A percentile compares a stretch with the other conserved stretches of the same genome.
Evolutionary conservation across 2,113 vertebrate genomes (phyloP).

Genomic region (Oncorhynchus clarkii): DNA sequence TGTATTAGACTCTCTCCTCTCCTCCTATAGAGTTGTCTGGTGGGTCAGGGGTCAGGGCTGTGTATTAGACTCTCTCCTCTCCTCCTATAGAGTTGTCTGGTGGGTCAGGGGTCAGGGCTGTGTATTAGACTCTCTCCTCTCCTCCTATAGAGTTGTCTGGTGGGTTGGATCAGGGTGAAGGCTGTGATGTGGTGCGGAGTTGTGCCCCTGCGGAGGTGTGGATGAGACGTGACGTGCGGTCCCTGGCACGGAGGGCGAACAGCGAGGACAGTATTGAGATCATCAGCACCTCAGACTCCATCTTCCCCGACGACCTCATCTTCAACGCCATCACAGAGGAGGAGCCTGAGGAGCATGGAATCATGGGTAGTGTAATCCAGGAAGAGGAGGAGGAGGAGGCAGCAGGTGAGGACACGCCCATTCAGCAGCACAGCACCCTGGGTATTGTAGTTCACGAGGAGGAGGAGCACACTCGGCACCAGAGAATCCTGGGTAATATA

Average conservation of each 20-base stretch:
- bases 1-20: too few species aligned
- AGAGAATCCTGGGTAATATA: background rate
- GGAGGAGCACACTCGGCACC: background rate
- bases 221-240: background rate
- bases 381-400: constrained; percentile 68
- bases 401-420: background rate
- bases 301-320: constrained; percentile 84
- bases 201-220: constrained; percentile 27
- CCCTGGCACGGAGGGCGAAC: constrained; percentile 74
- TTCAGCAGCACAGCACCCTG: background rate
- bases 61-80: too few species aligned
- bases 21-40: too few species aligned
- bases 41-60: too few species aligned
- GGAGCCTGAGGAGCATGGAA: constrained; percentile 51
- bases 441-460: background rate
- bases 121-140: background rate
- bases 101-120: too few species aligned
- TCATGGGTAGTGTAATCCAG: background rate
- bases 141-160: background rate
- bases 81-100: too few species aligned
- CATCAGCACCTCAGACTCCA: constrained; percentile 87
- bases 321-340: constrained; percentile 88
- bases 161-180: background rate
- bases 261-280: constrained; percentile 98
- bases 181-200: constrained; percentile 10